Base-by-base conservation (phyloP, 2,888 invertebrate species). In the Stenotaenia linearis region DNA sequence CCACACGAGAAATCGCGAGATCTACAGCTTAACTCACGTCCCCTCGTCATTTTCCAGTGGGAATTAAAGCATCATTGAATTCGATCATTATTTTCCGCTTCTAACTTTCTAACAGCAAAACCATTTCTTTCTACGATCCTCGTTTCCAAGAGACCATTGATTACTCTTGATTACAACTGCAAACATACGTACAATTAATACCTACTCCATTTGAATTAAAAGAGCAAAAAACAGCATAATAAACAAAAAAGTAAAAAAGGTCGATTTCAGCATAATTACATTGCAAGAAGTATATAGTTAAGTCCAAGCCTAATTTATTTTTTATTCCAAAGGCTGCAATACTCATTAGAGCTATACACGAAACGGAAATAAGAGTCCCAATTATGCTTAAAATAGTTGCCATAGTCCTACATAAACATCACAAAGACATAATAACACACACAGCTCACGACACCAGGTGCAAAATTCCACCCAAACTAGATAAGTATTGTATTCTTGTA, bases 331-430 rank as follows among this genome's bases (percentile, higher is more conserved):
- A 1, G 25, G 25, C 69, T 7, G n/a, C 69, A 15, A 25, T 1
- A 50, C 69, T 69, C 69, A 69, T 69, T 69, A 69, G 12, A 69
- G 25, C 28, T 28, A 25, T 15, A 69, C 69, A 69, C 69, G 69
- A 69, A 69, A 69, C 69, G 28, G 50, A 50, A 50, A 69, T 28
- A 69, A 69, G 69, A 28, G 28, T 15, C 28, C 69, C 69, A 69
- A 69, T 69, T 69, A 69, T 28, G 69, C 69, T 69, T 69, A 69
- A 69, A 69, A 69, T 69, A 69, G 69, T 69, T 69, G 69, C 25
- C 69, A 12, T 69, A 25, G 25, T 12, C 28, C 69, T 28, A 69
- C 69, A 69, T 69, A 69, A 69, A 69, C 69, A 69, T 10, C 10
- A 28, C 4, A 69, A 69, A 25, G 28, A 56, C 7, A 69, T 1